Conservation (phyloP, 2,113 vertebrate species). For the Clarias macrocephalus region DNA sequence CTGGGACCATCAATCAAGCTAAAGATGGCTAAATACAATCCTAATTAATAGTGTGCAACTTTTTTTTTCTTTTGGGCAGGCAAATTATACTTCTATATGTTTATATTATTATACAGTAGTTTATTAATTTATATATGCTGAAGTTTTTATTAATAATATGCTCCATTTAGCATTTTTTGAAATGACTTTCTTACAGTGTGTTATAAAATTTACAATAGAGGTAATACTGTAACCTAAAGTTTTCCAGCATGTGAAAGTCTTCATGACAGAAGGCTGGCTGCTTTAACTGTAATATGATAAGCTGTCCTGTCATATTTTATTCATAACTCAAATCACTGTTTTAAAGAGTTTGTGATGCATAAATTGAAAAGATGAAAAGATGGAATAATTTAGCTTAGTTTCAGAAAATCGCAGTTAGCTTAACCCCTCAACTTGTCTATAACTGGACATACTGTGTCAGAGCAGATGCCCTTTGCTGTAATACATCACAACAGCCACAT, state of each 20-base stretch:
- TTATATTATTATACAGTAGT: too few relatives aligned
- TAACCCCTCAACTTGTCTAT: neutral
- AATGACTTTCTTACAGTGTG: neutral
- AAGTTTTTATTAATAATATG: neutral
- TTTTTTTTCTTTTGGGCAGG: too few relatives aligned
- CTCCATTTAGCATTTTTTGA: neutral
- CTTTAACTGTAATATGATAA: neutral
- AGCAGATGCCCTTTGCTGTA: conserved; percentile 5
- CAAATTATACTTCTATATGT: too few relatives aligned
- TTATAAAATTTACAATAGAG: neutral
- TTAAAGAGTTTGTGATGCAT: neutral
- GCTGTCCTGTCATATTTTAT: neutral
- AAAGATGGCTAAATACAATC: too few relatives aligned
- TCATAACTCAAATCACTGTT: neutral
- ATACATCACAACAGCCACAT: conserved; percentile 18
- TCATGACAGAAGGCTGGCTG: neutral
- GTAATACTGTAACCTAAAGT: neutral
- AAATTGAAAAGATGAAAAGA: neutral
- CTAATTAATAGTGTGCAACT: too few relatives aligned
- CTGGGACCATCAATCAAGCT: too few relatives aligned
- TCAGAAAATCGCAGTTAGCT: neutral
- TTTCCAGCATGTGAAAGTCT: neutral
- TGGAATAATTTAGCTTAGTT: neutral
- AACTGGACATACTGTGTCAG: neutral
- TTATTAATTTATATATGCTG: neutral